A percentile compares a stretch with the other conserved stretches of the same genome.
Evolutionary conservation across 2,113 vertebrate genomes (phyloP).

Genomic region (Cyprichromis sp.): DNA sequence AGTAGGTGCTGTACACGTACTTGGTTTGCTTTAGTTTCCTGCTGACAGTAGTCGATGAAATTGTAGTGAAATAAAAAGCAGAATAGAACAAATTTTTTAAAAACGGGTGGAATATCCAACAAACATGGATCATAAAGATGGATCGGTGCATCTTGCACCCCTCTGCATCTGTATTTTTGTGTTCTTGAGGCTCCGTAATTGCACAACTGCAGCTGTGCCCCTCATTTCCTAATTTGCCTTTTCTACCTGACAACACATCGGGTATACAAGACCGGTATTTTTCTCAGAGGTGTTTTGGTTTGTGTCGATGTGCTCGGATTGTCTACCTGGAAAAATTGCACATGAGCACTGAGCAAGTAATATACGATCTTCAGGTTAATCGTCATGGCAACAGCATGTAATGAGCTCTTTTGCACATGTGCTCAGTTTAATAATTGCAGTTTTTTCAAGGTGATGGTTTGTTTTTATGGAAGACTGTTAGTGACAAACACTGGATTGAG

Average conservation of each 20-base stretch:
- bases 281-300: not conserved
- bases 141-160: not conserved
- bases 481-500: not conserved
- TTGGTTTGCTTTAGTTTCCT: not conserved
- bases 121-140: not conserved
- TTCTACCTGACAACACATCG: not conserved
- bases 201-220: not conserved
- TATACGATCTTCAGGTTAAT: not conserved
- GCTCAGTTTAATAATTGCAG: not conserved
- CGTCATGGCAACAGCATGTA: not conserved
- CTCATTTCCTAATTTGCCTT: not conserved
- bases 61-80: not conserved
- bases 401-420: not conserved
- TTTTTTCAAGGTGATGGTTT: not conserved
- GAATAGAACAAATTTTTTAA: accelerated
- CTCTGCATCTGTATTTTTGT: not conserved
- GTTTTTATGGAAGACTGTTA: not conserved
- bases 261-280: accelerated
- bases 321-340: not conserved
- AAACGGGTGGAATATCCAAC: accelerated
- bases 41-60: not conserved
- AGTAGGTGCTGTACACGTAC: not conserved
- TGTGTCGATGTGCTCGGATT: not conserved
- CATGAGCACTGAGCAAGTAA: accelerated
- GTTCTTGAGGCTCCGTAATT: not conserved